Percentiles rank a stretch among this genome's conserved stretches.
Conservation (phyloP, 2,113 vertebrate genomes). For the Alosa alosa region DNA sequence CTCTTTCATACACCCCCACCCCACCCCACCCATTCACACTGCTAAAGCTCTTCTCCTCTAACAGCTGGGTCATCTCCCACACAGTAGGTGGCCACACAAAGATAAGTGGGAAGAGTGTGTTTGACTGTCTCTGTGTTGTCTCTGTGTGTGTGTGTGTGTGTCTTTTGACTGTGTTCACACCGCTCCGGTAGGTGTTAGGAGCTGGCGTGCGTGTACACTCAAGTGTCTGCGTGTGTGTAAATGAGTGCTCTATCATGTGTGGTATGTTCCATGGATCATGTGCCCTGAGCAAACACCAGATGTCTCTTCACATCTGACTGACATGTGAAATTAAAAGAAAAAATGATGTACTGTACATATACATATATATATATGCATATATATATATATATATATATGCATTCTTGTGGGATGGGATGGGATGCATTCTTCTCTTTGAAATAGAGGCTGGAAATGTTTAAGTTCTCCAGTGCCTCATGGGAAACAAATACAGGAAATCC, state of each 20-base stretch:
- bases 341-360: background rate
- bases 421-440: background rate
- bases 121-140: background rate
- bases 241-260: conserved; percentile 20
- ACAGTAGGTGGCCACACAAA: conserved; percentile 1
- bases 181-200: background rate
- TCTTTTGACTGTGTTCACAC: background rate
- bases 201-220: conserved; percentile 19
- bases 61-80: conserved; percentile 46
- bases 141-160: conserved; percentile 28
- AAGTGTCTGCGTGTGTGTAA: conserved; percentile 25
- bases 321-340: background rate
- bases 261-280: background rate
- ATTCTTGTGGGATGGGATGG: too few relatives aligned
- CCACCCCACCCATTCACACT: conserved; percentile 34
- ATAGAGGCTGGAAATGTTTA: background rate
- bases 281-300: background rate
- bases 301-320: background rate
- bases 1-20: background rate
- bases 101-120: background rate
- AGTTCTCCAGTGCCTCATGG: background rate
- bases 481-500: background rate
- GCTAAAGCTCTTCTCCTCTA: conserved; percentile 47
- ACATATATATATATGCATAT: too few relatives aligned
- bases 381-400: too few relatives aligned